Conservation (phyloP, 1,140 invertebrate species). For the Antheraea mylitta region DNA sequence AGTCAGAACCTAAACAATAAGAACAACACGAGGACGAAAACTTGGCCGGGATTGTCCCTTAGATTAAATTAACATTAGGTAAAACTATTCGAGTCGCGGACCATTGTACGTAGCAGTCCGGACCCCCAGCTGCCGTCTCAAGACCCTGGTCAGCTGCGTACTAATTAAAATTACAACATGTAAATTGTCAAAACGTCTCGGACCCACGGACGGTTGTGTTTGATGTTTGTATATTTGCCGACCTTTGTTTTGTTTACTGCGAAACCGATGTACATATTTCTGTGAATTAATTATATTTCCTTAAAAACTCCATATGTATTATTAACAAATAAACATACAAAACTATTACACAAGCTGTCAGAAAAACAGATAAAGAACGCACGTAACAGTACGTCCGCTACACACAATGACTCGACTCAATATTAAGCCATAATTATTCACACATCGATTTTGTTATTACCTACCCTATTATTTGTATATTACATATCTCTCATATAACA, state of each 20-base stretch:
- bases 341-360: too few relatives aligned
- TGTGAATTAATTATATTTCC: not conserved
- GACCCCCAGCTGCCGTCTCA: constrained; percentile 23
- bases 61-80: constrained; percentile 75
- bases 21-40: constrained; percentile 9
- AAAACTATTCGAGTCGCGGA: constrained; percentile 45
- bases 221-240: constrained; percentile 42
- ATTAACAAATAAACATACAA: too few relatives aligned
- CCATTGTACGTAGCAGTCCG: constrained; percentile 40
- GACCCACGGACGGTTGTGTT: constrained; percentile 36
- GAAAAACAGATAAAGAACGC: too few relatives aligned
- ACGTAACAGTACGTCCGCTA: too few relatives aligned
- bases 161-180: constrained; percentile 74
- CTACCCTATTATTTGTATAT: too few relatives aligned
- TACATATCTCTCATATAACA: too few relatives aligned
- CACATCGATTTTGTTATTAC: too few relatives aligned
- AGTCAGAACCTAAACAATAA: not conserved
- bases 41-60: constrained; percentile 45
- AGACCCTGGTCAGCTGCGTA: constrained; percentile 45
- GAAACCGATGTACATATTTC: not conserved
- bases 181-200: constrained; percentile 49
- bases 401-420: too few relatives aligned
- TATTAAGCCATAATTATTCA: too few relatives aligned
- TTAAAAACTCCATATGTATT: too few relatives aligned
- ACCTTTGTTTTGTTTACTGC: constrained; percentile 2